Conservation (phyloP, 2,113 vertebrate genomes). For the Isichthys henryi region DNA sequence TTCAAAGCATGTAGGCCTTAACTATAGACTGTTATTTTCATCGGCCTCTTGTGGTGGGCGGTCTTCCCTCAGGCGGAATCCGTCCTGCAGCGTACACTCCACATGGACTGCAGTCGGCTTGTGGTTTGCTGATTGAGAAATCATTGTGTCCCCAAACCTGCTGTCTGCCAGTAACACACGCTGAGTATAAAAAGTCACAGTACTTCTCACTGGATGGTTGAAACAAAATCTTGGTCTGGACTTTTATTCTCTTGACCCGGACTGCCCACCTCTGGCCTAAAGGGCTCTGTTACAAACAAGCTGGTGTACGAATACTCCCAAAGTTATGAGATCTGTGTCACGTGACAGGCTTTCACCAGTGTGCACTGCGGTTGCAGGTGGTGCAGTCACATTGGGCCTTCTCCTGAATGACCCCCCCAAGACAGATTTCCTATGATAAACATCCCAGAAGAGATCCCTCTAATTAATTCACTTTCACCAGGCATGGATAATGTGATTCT, state of each 20-base stretch:
- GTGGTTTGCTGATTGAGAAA: neutral
- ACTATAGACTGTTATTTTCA: neutral
- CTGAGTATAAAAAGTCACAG: neutral
- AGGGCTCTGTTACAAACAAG: neutral
- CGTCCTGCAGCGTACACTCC: neutral
- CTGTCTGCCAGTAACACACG: neutral
- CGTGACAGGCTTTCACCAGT: neutral
- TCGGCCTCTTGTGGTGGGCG: neutral
- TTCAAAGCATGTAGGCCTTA: neutral
- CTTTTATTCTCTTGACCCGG: neutral
- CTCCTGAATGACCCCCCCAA: neutral
- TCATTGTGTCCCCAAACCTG: neutral
- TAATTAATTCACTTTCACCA: slow-evolving; percentile 5
- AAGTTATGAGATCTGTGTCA: neutral
- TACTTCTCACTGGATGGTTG: neutral
- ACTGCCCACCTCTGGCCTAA: neutral
- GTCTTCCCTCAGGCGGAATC: neutral
- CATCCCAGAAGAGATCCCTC: slow-evolving; percentile 2
- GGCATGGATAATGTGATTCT: neutral
- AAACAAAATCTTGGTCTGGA: neutral
- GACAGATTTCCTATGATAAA: slow-evolving; percentile 1
- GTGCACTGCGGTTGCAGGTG: no score
- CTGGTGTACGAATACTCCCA: neutral
- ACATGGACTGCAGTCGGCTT: neutral
- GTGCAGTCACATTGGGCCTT: neutral